phyloP scores from a whole-genome alignment of 2,113 vertebrate genomes.

The Dicerorhinus sumatrensis region DNA sequence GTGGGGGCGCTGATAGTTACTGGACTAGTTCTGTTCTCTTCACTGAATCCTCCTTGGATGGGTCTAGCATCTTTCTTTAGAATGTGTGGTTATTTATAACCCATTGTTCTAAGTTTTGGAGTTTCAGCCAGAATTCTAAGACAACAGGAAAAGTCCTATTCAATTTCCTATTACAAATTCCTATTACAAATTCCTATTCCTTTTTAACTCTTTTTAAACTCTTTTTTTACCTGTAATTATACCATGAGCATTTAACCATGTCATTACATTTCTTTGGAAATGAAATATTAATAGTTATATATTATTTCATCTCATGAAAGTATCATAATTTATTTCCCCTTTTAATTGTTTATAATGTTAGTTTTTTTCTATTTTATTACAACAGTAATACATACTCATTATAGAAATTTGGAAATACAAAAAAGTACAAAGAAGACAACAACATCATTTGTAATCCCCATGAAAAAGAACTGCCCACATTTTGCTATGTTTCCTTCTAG shows the following conservation, averaged over 20 bases:
- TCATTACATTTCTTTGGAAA: not conserved
- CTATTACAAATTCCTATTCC: not conserved
- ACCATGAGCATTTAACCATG: conserved; percentile 18
- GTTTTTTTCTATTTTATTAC: not conserved
- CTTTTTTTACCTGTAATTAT: not conserved
- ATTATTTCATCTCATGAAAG: conserved; percentile 31
- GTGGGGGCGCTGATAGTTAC: not conserved
- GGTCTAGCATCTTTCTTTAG: conserved; percentile 41
- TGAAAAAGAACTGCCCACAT: not conserved
- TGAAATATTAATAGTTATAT: not conserved
- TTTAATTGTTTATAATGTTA: not conserved
- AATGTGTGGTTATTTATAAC: conserved; percentile 68
- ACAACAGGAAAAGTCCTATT: conserved; percentile 75
- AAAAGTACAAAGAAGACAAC: not conserved
- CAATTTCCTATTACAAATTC: not conserved
- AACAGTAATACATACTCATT: not conserved
- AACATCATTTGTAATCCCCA: not conserved
- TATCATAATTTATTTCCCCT: not conserved
- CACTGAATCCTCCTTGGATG: not conserved
- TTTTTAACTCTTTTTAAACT: not conserved
- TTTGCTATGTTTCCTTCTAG: not conserved
- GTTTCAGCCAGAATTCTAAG: conserved; percentile 68
- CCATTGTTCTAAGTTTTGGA: conserved; percentile 74
- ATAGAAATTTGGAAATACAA: not conserved
- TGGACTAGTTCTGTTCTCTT: not conserved